Percentiles rank a stretch among this genome's conserved stretches.
phyloP scores from a whole-genome alignment of 2,888 invertebrate species.

The Agriotes lineatus region DNA sequence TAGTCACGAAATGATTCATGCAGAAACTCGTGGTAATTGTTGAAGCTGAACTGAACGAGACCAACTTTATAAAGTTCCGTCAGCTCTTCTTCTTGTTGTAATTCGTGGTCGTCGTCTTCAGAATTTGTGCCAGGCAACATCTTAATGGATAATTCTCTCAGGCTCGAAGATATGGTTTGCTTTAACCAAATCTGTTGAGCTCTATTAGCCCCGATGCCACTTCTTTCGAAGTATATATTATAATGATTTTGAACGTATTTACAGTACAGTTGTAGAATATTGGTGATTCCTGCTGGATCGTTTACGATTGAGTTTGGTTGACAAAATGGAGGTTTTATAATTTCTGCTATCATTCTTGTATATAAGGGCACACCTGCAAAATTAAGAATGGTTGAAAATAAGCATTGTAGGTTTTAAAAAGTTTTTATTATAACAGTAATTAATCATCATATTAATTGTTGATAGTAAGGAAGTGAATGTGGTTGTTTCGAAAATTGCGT shows the following conservation, averaged over 20 bases:
- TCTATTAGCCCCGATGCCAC: neutral
- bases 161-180: neutral
- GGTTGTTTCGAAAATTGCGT: too few species aligned
- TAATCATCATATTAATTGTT: too few species aligned
- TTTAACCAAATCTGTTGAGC: slow-evolving; percentile 12
- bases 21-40: slow-evolving; percentile 6
- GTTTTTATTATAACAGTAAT: too few species aligned
- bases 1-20: slow-evolving; percentile 32
- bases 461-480: too few species aligned
- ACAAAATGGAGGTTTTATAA: slow-evolving; percentile 12
- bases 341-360: slow-evolving; percentile 33
- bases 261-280: slow-evolving; percentile 7
- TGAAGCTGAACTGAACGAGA: slow-evolving; percentile 7
- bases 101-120: neutral
- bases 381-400: too few species aligned
- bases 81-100: slow-evolving; percentile 14
- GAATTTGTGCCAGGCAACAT: too few species aligned
- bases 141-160: slow-evolving; percentile 8
- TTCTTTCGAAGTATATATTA: too few species aligned
- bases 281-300: too few species aligned
- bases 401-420: too few species aligned
- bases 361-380: slow-evolving; percentile 29
- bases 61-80: slow-evolving; percentile 27
- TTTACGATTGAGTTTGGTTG: too few species aligned
- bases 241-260: slow-evolving; percentile 20